These are phyloP conservation scores for Syrphus vitripennis DNA, from an alignment of 2,888 invertebrate species.

Conservation along the genomic window DNA sequence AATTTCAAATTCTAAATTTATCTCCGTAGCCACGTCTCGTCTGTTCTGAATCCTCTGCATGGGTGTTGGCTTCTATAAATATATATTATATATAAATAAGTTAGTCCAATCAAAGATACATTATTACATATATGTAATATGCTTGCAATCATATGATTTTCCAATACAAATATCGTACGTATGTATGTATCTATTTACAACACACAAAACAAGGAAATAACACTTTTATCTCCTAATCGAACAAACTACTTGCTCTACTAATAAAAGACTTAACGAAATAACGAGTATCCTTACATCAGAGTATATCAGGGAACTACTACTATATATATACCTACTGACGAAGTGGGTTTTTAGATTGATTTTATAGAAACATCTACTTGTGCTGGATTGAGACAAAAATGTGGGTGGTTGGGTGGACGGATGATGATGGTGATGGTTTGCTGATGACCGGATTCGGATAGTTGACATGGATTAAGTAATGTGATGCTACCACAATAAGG, in stretches of 20 bases:
- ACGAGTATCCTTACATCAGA: constrained; percentile 44
- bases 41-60: background rate
- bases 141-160: background rate
- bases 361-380: constrained; percentile 37
- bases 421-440: background rate
- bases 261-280: constrained; percentile 46
- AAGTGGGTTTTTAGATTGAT: constrained; percentile 25
- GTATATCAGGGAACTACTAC: background rate
- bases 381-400: background rate
- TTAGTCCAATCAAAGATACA: background rate
- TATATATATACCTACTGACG: no score
- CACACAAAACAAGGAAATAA: constrained; percentile 44
- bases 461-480: constrained; percentile 17
- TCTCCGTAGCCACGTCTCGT: background rate
- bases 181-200: background rate
- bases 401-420: constrained; percentile 3
- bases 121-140: background rate
- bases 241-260: constrained; percentile 63
- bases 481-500: constrained; percentile 15
- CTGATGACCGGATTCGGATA: constrained; percentile 10
- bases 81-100: background rate
- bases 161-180: background rate
- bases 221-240: constrained; percentile 64
- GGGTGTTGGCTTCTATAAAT: background rate
- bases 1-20: constrained; percentile 12